Percentiles rank a stretch among this genome's conserved stretches.
These are phyloP conservation scores for Rhinichthys klamathensis DNA, from an alignment of 2,113 vertebrate genomes.

Conservation along the genomic window DNA sequence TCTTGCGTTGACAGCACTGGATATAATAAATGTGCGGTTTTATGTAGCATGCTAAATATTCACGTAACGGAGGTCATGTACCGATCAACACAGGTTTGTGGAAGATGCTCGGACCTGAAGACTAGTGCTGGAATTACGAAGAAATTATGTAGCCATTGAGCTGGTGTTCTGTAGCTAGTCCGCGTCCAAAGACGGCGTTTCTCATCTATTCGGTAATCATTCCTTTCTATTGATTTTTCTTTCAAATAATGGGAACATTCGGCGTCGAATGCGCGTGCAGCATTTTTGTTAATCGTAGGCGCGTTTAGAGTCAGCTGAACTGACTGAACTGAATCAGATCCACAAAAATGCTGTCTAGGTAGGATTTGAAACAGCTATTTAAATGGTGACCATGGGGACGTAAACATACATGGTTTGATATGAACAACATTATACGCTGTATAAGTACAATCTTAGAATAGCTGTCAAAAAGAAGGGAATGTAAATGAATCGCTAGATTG, in stretches of 20 bases:
- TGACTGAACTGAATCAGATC: background rate
- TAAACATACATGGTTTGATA: background rate
- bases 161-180: constrained; percentile 37
- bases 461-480: background rate
- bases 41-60: background rate
- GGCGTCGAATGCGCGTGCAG: background rate
- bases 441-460: background rate
- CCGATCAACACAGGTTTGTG: background rate
- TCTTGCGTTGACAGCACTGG: constrained; percentile 28
- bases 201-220: constrained; percentile 22
- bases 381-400: background rate
- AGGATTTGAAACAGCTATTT: background rate
- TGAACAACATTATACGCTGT: background rate
- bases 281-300: background rate
- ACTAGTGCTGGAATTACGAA: constrained; percentile 26
- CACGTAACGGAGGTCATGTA: constrained; percentile 16
- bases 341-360: background rate
- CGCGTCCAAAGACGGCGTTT: constrained; percentile 11
- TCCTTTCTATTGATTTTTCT: background rate
- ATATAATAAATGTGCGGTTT: constrained; percentile 13
- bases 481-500: background rate
- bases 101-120: constrained; percentile 22
- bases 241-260: background rate
- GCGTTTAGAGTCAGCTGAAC: background rate
- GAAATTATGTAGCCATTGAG: constrained; percentile 49